These are phyloP conservation scores for Heliocidaris tuberculata DNA, from an alignment of 35 echinoderm and acorn worm species.

Conservation along the genomic window DNA sequence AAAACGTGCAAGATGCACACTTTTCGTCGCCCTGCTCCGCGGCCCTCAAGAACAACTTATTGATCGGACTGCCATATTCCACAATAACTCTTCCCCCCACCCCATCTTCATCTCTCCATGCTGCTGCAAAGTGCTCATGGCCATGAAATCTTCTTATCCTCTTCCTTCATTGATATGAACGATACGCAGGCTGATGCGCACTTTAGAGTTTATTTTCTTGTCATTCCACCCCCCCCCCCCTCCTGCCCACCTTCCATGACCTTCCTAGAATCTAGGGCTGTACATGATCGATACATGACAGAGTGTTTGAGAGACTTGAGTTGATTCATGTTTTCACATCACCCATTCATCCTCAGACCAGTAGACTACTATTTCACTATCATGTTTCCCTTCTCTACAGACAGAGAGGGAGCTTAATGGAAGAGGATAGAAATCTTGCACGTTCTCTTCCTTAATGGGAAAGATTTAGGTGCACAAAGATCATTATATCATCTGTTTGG, in stretches of 20 bases:
- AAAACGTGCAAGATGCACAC: constrained; percentile 5
- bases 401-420: no score
- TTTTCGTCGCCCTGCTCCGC: constrained; percentile 6
- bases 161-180: background rate
- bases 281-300: background rate
- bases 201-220: background rate
- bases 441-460: no score
- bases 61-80: background rate
- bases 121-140: background rate
- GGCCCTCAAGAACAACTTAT: constrained; percentile 38
- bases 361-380: no score
- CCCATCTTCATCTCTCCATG: background rate
- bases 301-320: background rate
- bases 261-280: background rate
- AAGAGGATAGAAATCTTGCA: no score
- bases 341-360: background rate
- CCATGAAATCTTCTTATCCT: background rate
- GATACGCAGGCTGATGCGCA: background rate
- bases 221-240: background rate
- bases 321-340: background rate
- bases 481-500: no score
- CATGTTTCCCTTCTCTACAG: no score
- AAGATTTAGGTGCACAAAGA: no score
- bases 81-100: background rate
- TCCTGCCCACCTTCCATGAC: background rate